A percentile compares a stretch with the other conserved stretches of the same genome.
These are phyloP conservation scores for Myiozetetes cayanensis DNA, from an alignment of 2,113 vertebrate genomes.

Conservation along the genomic window DNA sequence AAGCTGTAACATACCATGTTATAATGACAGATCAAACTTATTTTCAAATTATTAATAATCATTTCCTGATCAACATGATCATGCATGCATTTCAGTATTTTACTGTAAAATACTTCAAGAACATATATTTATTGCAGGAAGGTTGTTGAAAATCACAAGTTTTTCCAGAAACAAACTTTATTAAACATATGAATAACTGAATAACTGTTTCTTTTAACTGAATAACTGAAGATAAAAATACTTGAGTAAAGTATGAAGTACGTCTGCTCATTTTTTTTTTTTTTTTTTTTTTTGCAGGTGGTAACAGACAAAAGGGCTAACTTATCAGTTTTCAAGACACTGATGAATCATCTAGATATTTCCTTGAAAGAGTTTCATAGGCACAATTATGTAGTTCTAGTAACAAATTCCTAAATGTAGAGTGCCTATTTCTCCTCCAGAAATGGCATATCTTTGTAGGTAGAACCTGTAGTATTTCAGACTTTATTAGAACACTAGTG, in stretches of 20 bases:
- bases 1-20: not conserved
- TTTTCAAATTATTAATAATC: not conserved
- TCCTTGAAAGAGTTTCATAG: not conserved
- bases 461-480: not conserved
- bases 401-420: not conserved
- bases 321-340: not conserved
- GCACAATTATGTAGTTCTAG: not conserved
- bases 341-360: not conserved
- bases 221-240: not conserved
- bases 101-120: not conserved
- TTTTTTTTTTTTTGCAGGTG: accelerated
- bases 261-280: no score
- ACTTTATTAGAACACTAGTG: not conserved
- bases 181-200: not conserved
- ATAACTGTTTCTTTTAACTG: not conserved
- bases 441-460: not conserved
- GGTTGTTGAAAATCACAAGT: not conserved
- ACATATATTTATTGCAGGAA: not conserved
- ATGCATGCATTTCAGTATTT: not conserved
- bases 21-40: not conserved
- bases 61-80: not conserved
- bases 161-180: not conserved
- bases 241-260: not conserved
- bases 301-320: not conserved
- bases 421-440: not conserved